Evolutionary conservation across 2,113 vertebrate species (phyloP), one percentile per base, ranked within the genome.

Genomic region (Heterotilapia buettikoferi): DNA sequence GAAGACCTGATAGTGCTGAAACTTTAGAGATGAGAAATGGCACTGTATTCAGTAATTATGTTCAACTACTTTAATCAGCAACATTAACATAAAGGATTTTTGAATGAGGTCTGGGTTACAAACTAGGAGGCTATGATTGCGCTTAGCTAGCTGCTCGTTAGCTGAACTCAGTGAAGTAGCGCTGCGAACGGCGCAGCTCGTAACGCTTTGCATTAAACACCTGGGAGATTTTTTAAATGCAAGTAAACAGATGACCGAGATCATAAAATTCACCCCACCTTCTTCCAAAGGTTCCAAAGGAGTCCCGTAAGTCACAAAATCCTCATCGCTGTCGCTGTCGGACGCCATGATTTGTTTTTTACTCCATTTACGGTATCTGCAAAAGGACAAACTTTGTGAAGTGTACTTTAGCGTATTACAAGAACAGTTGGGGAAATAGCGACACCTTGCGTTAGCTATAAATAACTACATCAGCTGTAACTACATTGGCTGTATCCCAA

Each of bases 261-360:
- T 50, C 2, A 57, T 2, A 16, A 4, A 14, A 73, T 4, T 1
- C 1, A 26, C 7, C 36, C n/a, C 88, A 98, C 98, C 97, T 96
- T 98, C 98, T 40, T 97, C 97, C 54, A 98, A 92, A 0, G 96
- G 97, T 86, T 97, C 96, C 93, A 98, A 91, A 36, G 97, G 91
- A 1, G 92, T 97, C 10, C 98, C 98, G 18, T 96, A 98, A 94
- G 54, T 94, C 73, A 97, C 97, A 88, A 98, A 91, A 59, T 98
- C 97, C 79, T 97, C 97, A 0, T 97, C 97, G 2, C 94, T 93
- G 3, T 97, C 98, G 3, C 95, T 85, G 10, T 92, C 95, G 2
- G n/a, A 91, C 61, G 96, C 97, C 98, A 99, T 98, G 86, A 93
- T 78, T 68, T 40, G 13, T 68, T 40, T 38, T 11, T 95, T 83